Percentiles rank a stretch among this genome's conserved stretches.
Conservation (phyloP, 1,140 invertebrate species). For the Hycleus cichorii region DNA sequence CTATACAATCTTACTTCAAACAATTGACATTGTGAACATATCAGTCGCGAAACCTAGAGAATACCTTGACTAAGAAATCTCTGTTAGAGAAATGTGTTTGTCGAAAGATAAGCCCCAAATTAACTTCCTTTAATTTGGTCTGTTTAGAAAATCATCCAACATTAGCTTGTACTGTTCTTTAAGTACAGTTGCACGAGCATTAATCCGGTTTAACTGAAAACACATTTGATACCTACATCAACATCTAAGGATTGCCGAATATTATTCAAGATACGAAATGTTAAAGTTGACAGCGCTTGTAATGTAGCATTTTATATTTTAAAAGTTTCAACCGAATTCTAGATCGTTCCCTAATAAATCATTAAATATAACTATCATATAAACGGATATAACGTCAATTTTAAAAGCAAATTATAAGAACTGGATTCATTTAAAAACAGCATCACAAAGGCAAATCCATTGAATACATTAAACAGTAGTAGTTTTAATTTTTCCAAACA, state of each 20-base stretch:
- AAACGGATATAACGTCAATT: too few species aligned
- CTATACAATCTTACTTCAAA: conserved; percentile 15
- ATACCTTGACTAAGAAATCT: conserved; percentile 19
- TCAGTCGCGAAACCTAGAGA: conserved; percentile 19
- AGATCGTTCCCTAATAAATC: too few species aligned
- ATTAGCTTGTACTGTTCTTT: conserved; percentile 21
- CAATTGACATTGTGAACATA: conserved; percentile 35
- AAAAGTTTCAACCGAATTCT: too few species aligned
- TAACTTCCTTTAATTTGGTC: conserved; percentile 33
- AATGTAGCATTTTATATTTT: too few species aligned
- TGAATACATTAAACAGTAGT: too few species aligned
- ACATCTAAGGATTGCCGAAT: conserved; percentile 25
- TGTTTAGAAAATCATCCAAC: conserved; percentile 33
- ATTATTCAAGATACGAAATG: conserved; percentile 6
- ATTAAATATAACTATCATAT: too few species aligned
- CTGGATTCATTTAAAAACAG: too few species aligned
- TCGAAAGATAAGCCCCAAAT: conserved; percentile 35
- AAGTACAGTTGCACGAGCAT: conserved; percentile 11
- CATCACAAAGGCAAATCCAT: too few species aligned
- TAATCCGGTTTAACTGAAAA: conserved; percentile 31
- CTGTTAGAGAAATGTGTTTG: conserved; percentile 26
- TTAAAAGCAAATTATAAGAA: too few species aligned
- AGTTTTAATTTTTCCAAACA: too few species aligned
- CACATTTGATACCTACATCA: conserved; percentile 27
- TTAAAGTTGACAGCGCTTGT: too few species aligned